A percentile compares a stretch with the other conserved stretches of the same genome.
Conservation (phyloP, 2,888 invertebrate species). For the Cybosia mesomella region DNA sequence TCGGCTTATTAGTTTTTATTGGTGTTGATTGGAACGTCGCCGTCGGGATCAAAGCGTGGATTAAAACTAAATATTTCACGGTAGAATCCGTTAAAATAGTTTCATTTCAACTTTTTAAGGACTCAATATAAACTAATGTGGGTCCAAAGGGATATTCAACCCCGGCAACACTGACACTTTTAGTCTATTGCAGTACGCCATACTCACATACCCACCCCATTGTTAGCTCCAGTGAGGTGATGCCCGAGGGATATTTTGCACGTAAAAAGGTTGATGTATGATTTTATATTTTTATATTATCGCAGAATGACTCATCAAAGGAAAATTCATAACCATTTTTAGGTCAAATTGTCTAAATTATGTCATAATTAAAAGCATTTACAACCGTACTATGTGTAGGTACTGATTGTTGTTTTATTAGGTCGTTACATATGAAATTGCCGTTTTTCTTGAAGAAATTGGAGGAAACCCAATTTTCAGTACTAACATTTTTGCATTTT, state of each 20-base stretch:
- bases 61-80: too few species aligned
- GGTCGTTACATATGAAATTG: too few species aligned
- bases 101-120: not conserved
- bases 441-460: too few species aligned
- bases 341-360: not conserved
- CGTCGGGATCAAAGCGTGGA: too few species aligned
- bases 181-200: not conserved
- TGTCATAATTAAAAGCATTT: not conserved
- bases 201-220: not conserved
- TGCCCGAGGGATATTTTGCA: not conserved
- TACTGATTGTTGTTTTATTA: constrained; percentile 3
- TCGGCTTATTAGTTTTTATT: too few species aligned
- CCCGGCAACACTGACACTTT: not conserved
- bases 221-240: not conserved
- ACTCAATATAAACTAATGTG: too few species aligned
- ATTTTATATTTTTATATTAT: not conserved
- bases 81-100: not conserved
- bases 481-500: too few species aligned
- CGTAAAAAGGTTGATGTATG: not conserved
- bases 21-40: too few species aligned
- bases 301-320: not conserved
- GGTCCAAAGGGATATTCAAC: not conserved
- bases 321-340: not conserved
- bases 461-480: too few species aligned
- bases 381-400: not conserved